A percentile compares a stretch with the other conserved stretches of the same genome.
Evolutionary conservation across 2,888 invertebrate genomes (phyloP).

Genomic region (Lasius platythorax): DNA sequence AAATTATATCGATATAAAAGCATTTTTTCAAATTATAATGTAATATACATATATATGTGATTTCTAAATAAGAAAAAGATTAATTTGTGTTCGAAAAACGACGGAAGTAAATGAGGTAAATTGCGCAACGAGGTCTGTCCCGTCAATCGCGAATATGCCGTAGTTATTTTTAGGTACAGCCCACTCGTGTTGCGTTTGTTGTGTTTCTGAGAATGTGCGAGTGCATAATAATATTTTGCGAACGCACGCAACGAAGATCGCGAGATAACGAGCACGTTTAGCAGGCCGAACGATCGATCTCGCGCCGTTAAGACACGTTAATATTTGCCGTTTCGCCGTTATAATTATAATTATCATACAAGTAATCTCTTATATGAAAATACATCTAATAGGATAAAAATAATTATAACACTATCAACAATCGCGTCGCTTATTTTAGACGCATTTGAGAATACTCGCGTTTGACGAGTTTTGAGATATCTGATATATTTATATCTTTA

Average conservation of each 20-base stretch:
- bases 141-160: background rate
- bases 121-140: background rate
- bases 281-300: slow-evolving; percentile 55
- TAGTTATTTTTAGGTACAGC: slow-evolving; percentile 38
- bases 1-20: background rate
- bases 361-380: slow-evolving; percentile 9
- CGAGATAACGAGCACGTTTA: slow-evolving; percentile 50
- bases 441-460: background rate
- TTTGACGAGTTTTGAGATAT: background rate
- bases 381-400: slow-evolving; percentile 17
- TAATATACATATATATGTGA: background rate
- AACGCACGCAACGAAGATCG: slow-evolving; percentile 56
- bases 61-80: background rate
- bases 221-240: slow-evolving; percentile 53
- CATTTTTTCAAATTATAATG: background rate
- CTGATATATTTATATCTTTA: background rate
- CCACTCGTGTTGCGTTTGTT: slow-evolving; percentile 14
- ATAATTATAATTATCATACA: slow-evolving; percentile 9
- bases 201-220: slow-evolving; percentile 47
- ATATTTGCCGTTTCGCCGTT: slow-evolving; percentile 19
- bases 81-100: background rate
- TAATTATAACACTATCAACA: slow-evolving; percentile 8
- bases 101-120: background rate
- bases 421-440: background rate
- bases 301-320: slow-evolving; percentile 42